Conservation (phyloP, 2,888 invertebrate species). For the Melangyna quadrimaculata region DNA sequence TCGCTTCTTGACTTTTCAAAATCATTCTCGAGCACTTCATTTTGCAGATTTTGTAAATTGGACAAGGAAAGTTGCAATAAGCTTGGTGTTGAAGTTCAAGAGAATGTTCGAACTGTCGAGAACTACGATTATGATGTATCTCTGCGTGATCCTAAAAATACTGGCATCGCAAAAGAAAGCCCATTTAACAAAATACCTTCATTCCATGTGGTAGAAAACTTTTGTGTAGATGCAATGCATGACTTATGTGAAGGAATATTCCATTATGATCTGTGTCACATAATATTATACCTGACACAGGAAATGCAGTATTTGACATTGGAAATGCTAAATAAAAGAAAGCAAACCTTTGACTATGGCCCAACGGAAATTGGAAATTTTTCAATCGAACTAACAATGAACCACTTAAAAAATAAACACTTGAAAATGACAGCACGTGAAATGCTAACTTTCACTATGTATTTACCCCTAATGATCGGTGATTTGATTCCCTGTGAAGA, state of each 20-base stretch:
- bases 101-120: slow-evolving; percentile 14
- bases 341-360: not conserved
- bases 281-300: not conserved
- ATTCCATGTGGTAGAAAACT: no score
- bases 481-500: not conserved
- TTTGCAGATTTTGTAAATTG: slow-evolving; percentile 38
- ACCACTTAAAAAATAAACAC: not conserved
- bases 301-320: not conserved
- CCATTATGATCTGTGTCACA: not conserved
- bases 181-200: no score
- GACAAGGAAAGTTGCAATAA: slow-evolving; percentile 1
- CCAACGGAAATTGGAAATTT: not conserved
- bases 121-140: not conserved
- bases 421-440: not conserved
- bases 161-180: not conserved
- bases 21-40: slow-evolving; percentile 15
- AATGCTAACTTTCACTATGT: not conserved
- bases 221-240: not conserved
- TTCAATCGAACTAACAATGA: not conserved
- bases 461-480: not conserved
- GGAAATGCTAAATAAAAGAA: not conserved
- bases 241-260: not conserved
- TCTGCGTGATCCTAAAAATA: not conserved
- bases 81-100: slow-evolving; percentile 16
- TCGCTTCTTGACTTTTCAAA: slow-evolving; percentile 18